Evolutionary conservation across 2,888 invertebrate species (phyloP), one percentile per base, ranked within the genome.

Genomic region (Mechanitis messenoides): DNA sequence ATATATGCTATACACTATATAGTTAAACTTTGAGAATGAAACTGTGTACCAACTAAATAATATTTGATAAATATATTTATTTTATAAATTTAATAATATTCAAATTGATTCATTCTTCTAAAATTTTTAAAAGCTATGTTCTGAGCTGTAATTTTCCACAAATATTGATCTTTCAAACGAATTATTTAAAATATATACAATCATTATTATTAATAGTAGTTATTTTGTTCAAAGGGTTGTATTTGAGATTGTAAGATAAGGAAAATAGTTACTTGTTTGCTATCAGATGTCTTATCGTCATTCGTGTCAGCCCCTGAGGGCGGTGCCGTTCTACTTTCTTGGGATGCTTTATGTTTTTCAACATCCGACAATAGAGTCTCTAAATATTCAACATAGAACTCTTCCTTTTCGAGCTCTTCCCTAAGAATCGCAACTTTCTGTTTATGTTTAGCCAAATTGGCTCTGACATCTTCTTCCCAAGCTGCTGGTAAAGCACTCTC

Each of bases 401-500:
- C 95, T 84, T 97, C 97, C 82, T 97, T 96, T 79, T 96, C 96
- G 69, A 97, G 90, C 85, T 97, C 96, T 81, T 96, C 95, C 80
- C 93, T 93, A 61, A 97, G 91, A 74, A 94, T 92, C 69, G 92
- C 91, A 69, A 96, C 96, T 92, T 95, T 95, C 84, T 95, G 93
- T 91, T 95, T 95, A 91, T 97, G 97, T 87, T 96, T 95, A 77
- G 94, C 93, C 75, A 97, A 92, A 91, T 96, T 96, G 72, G 95
- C 95, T 80, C 96, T 93, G 79, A 97, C 96, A 91, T 97, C 96
- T 90, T 96, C 96, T 85, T 96, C 96, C 96, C 96, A 96, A 82
- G 96, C 96, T 81, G 95, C 95, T 83, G 97, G 96, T 75, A 97
- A 91, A 73, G 95, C 95, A 90, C 95, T 96, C 80, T 96, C 96